Conservation (phyloP, 2,888 invertebrate species). For the Brachypterus glaber region DNA sequence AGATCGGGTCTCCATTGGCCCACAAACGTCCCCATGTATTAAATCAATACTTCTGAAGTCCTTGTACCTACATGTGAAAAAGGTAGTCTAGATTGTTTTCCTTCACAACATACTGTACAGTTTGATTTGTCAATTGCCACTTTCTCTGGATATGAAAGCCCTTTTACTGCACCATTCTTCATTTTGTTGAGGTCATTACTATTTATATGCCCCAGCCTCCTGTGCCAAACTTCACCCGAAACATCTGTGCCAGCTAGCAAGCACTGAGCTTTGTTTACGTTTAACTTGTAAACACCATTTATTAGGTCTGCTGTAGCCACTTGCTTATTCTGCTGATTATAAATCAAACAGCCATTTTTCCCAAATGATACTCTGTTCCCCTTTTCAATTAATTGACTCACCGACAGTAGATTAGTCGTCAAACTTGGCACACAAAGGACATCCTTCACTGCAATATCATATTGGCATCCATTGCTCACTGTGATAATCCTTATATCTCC, state of each 20-base stretch:
- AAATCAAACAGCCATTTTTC: constrained; percentile 20
- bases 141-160: neutral
- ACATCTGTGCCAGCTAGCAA: neutral
- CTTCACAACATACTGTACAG: constrained; percentile 7
- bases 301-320: constrained; percentile 18
- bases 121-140: too few species aligned
- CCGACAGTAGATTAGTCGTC: neutral
- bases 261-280: constrained; percentile 4
- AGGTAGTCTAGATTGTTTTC: constrained; percentile 7
- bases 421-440: neutral
- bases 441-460: too few species aligned
- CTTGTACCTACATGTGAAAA: constrained; percentile 18
- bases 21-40: constrained; percentile 20
- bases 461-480: too few species aligned
- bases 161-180: constrained; percentile 8
- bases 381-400: constrained; percentile 21
- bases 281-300: constrained; percentile 21
- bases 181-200: constrained; percentile 10
- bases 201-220: constrained; percentile 18
- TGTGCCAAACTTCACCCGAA: constrained; percentile 16
- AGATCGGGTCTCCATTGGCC: constrained; percentile 23
- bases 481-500: too few species aligned
- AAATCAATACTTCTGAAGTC: constrained; percentile 11
- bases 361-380: constrained; percentile 21
- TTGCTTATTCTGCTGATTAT: constrained; percentile 15